These are phyloP conservation scores for Podarcis raffonei DNA, from an alignment of 2,113 vertebrate species.

Conservation along the genomic window DNA sequence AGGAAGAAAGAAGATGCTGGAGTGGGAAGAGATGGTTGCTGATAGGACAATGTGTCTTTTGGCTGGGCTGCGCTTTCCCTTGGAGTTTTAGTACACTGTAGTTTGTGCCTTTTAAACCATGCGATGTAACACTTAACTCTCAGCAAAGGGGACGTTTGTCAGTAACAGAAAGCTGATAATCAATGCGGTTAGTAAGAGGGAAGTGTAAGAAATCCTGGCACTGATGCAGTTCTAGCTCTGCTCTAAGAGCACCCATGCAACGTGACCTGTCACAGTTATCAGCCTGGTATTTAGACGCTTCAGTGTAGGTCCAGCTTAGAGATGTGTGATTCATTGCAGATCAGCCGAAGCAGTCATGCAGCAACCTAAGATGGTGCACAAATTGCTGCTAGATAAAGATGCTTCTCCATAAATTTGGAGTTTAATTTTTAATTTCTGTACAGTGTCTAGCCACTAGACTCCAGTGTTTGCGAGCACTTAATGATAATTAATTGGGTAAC, in stretches of 20 bases:
- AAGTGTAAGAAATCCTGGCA: not conserved
- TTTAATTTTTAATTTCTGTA: not conserved
- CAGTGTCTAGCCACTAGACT: not conserved
- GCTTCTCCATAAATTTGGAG: not conserved
- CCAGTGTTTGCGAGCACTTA: not conserved
- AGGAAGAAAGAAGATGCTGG: not conserved
- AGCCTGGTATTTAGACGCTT: too few species aligned
- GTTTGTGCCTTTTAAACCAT: not conserved
- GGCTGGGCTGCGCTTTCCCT: fast-evolving
- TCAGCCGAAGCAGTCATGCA: not conserved
- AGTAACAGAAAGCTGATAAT: not conserved
- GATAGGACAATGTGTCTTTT: not conserved
- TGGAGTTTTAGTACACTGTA: not conserved
- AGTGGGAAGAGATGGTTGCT: fast-evolving
- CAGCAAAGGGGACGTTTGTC: not conserved
- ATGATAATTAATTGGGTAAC: not conserved
- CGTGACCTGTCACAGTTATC: not conserved
- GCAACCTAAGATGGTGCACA: not conserved
- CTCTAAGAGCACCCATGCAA: not conserved
- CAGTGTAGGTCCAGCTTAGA: not conserved
- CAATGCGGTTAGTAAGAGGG: not conserved
- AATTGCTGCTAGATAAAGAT: not conserved
- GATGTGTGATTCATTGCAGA: not conserved
- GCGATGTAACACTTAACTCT: not conserved
- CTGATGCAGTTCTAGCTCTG: not conserved